Evolutionary conservation across 2,888 invertebrate species (phyloP).

Genomic region (Frankliniella intonsa): DNA sequence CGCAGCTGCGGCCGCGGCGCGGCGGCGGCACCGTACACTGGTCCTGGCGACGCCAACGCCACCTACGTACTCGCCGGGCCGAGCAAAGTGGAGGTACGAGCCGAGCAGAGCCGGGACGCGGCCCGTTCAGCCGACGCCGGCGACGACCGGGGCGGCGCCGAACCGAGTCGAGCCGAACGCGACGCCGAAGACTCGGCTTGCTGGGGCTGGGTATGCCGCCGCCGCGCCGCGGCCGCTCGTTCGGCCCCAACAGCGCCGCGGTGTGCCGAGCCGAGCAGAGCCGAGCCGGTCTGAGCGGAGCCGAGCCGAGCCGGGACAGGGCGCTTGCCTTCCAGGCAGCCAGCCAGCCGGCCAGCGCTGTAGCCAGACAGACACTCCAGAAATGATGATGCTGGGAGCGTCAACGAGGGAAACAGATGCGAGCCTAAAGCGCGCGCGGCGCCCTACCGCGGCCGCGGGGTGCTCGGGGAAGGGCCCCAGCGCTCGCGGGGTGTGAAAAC

Average conservation of each 20-base stretch:
- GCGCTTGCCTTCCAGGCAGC: neutral
- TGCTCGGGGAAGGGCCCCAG: neutral
- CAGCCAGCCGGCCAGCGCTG: slow-evolving; percentile 5
- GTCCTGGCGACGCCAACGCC: neutral
- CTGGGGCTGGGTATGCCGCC: neutral
- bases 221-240: neutral
- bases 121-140: neutral
- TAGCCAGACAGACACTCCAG: slow-evolving; percentile 22
- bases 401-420: slow-evolving; percentile 20
- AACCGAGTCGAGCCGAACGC: neutral
- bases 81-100: neutral
- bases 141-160: neutral
- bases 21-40: neutral
- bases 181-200: neutral
- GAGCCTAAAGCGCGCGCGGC: neutral
- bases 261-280: neutral
- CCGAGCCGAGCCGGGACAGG: neutral
- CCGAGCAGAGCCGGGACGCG: neutral
- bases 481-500: slow-evolving; percentile 7
- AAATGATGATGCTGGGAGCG: slow-evolving; percentile 19
- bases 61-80: slow-evolving; percentile 8
- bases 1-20: neutral
- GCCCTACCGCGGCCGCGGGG: neutral
- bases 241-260: neutral
- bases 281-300: neutral